phyloP scores from a whole-genome alignment of 2,888 invertebrate genomes.

The Tortrix viridana region DNA sequence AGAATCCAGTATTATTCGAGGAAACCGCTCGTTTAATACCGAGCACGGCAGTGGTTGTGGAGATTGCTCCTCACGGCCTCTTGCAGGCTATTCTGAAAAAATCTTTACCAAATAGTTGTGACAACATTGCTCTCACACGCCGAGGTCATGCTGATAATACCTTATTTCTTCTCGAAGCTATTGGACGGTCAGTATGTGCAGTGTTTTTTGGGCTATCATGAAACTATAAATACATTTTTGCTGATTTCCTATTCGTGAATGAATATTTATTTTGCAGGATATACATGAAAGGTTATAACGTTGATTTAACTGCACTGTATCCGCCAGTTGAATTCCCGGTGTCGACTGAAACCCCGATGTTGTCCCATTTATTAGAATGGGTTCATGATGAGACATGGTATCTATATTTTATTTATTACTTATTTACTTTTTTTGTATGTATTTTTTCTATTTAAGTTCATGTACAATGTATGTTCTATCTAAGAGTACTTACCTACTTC shows the following conservation, averaged over 20 bases:
- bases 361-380: constrained; percentile 90
- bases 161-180: constrained; percentile 74
- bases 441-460: too few species aligned
- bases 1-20: constrained; percentile 86
- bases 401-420: too few species aligned
- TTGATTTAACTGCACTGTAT: constrained; percentile 87
- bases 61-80: constrained; percentile 92
- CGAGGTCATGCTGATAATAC: constrained; percentile 83
- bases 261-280: constrained; percentile 70
- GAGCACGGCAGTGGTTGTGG: constrained; percentile 88
- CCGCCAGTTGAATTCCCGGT: constrained; percentile 89
- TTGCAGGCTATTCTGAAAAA: constrained; percentile 91
- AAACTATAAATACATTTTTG: too few species aligned
- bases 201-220: too few species aligned
- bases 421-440: too few species aligned
- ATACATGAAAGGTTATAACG: constrained; percentile 87
- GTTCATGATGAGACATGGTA: constrained; percentile 87
- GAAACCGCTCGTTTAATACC: constrained; percentile 89
- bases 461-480: too few species aligned
- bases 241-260: too few species aligned
- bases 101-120: constrained; percentile 83
- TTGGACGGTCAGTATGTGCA: constrained; percentile 77
- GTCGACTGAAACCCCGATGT: constrained; percentile 89
- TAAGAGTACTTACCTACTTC: too few species aligned
- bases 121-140: constrained; percentile 87